Base-by-base conservation (phyloP, 2,113 vertebrate species). In the Acinonyx jubatus region DNA sequence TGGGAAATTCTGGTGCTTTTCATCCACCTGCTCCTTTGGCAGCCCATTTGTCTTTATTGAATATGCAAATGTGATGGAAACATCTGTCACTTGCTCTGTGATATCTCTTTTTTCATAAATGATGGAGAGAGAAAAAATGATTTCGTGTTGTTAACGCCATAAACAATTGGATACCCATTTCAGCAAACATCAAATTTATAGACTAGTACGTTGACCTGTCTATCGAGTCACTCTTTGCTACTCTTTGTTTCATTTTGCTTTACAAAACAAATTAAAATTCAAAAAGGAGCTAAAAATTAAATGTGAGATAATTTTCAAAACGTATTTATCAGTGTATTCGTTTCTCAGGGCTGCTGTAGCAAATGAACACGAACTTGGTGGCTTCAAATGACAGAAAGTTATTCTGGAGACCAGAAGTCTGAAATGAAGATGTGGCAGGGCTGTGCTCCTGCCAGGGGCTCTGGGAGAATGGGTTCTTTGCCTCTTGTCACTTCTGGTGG, bases 21-120 rank as follows among this genome's bases (percentile, higher is more conserved):
- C 89, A 25, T 80, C 38, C 7, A 9, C 71, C 38, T 63, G n/a
- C 68, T 13, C 48, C 38, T 79, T 82, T 48, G 4, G 1, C 38
- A 8, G 2, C 79, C 55, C 41, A 36, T 82, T 92, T 90, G 84
- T 93, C 73, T 78, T 93, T 78, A 92, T 55, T 71, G 66, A 90
- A 50, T 86, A 79, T 95, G 92, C 74, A 95, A 63, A 93, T 93
- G 6, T 66, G 25, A 76, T 61, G 69, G 33, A 33, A 95, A 71
- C 71, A 69, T 52, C 90, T 96, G 82, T 74, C 82, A 89, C 71
- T 85, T 76, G 91, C 83, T 81, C 82, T 84, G 57, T 87, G 74
- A 87, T 82, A 41, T 94, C 81, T 68, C 66, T 89, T 86, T 78
- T 41, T 76, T 89, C 76, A 66, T 91, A 55, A 96, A 31, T 38